Evolutionary conservation across 2,888 invertebrate genomes (phyloP).

Genomic region (Trichogramma dendrolimi): DNA sequence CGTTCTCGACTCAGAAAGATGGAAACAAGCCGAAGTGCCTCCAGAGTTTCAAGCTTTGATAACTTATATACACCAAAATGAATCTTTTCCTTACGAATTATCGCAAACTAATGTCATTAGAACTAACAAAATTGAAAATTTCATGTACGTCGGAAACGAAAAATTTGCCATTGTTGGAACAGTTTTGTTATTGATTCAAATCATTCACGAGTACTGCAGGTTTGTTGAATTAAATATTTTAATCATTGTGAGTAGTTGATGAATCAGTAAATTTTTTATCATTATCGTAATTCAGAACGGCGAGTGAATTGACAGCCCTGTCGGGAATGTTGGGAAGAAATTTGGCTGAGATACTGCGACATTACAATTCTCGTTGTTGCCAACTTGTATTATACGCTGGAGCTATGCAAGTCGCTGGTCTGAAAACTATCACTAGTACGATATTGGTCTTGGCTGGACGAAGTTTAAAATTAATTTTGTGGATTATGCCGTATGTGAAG

Average conservation of each 20-base stretch:
- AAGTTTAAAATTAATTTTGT: conserved; percentile 75
- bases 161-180: conserved; percentile 76
- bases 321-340: conserved; percentile 78
- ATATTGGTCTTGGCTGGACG: conserved; percentile 85
- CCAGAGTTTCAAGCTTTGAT: conserved; percentile 83
- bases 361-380: conserved; percentile 84
- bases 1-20: conserved; percentile 84
- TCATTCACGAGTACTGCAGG: conserved; percentile 89
- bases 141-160: conserved; percentile 64
- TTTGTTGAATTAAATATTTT: conserved; percentile 26
- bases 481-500: conserved; percentile 72
- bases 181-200: conserved; percentile 80
- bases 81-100: conserved; percentile 52
- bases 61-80: conserved; percentile 50
- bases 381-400: conserved; percentile 95
- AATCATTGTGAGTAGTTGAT: background rate
- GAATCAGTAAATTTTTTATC: background rate
- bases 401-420: conserved; percentile 88
- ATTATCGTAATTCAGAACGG: conserved; percentile 39
- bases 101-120: conserved; percentile 43
- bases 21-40: conserved; percentile 91
- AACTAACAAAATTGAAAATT: conserved; percentile 39
- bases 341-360: conserved; percentile 81
- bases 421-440: conserved; percentile 90
- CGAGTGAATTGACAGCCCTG: conserved; percentile 66